Base-by-base conservation (phyloP, 2,888 invertebrate genomes). In the Hipparchia sbordonii region DNA sequence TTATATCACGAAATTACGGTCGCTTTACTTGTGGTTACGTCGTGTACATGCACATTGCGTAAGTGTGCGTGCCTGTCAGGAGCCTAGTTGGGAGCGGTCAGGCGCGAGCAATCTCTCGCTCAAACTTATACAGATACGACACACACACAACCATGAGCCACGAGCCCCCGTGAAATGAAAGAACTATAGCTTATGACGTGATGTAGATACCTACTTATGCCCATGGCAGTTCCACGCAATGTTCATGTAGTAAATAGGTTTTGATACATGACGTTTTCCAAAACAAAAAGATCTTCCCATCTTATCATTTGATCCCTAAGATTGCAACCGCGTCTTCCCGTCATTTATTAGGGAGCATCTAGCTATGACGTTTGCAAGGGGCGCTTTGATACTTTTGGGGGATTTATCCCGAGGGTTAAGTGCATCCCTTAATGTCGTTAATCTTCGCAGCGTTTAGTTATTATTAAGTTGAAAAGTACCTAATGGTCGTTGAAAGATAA, bases 271-370 rank as follows among this genome's bases (percentile, higher is more conserved):
- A 74, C 13, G 46, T 69, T 63, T 63, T 8, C 57, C 59, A 61
- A 73, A 75, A 75, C 67, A 73, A 75, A 72, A 69, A 73, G 56
- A 73, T 72, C 74, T 74, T 75, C 75, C 70, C 70, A 71, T 75
- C 72, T 76, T 78, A 81, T 75, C 75, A 79, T 78, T 79, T 80
- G 85, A 85, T 85, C 86, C 85, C 84, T 66, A 62, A 71, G 69
- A 65, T 66, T 77, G 76, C 72, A 82, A 82, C 86, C 84, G 87
- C 87, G 83, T 79, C 59, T 67, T 81, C 79, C 82, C 80, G 85
- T 87, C 87, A 88, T 89, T 89, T 87, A 88, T 88, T 85, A 89
- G 84, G 75, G 78, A 81, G 84, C 80, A 86, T 85, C 81, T 85
- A 79, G 79, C 79, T 84, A 83, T 85, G 86, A 87, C 86, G 80